A percentile compares a stretch with the other conserved stretches of the same genome.
Evolutionary conservation across 2,113 vertebrate species (phyloP).

Genomic region (Daboia siamensis): DNA sequence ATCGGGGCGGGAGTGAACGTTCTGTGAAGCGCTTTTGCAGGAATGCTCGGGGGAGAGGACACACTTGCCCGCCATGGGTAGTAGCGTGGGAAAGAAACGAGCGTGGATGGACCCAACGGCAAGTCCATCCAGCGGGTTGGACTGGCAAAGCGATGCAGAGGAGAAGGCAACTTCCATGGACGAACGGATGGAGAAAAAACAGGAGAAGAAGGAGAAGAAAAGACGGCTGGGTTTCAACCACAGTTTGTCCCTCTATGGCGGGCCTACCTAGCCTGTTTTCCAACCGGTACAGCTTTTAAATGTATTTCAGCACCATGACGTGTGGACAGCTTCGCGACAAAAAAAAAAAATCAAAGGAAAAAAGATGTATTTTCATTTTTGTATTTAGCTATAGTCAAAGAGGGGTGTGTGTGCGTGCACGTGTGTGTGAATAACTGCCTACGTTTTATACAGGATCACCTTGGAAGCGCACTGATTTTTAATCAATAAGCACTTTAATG

Average conservation of each 20-base stretch:
- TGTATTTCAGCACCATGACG: neutral
- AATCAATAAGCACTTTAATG: neutral
- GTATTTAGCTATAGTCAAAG: neutral
- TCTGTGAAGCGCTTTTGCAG: neutral
- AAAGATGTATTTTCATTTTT: neutral
- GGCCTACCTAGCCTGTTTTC: neutral
- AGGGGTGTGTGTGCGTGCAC: neutral
- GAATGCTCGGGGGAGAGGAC: constrained; percentile 22
- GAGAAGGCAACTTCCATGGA: too few species aligned
- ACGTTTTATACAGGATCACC: neutral
- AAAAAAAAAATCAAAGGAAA: constrained; percentile 2
- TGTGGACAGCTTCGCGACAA: neutral
- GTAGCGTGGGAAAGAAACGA: neutral
- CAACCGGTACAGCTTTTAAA: neutral
- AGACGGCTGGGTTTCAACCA: neutral
- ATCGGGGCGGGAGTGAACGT: neutral
- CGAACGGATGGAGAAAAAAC: neutral
- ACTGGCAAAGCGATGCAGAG: neutral
- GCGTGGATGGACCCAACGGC: accelerated
- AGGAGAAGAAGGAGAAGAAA: too few species aligned
- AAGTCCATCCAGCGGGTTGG: neutral
- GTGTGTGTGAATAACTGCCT: accelerated
- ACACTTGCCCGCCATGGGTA: neutral
- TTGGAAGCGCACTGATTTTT: neutral
- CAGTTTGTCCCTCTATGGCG: neutral